Percentiles rank a stretch among this genome's conserved stretches.
Conservation (phyloP, 1,140 invertebrate genomes). For the Chrysoperla carnea region DNA sequence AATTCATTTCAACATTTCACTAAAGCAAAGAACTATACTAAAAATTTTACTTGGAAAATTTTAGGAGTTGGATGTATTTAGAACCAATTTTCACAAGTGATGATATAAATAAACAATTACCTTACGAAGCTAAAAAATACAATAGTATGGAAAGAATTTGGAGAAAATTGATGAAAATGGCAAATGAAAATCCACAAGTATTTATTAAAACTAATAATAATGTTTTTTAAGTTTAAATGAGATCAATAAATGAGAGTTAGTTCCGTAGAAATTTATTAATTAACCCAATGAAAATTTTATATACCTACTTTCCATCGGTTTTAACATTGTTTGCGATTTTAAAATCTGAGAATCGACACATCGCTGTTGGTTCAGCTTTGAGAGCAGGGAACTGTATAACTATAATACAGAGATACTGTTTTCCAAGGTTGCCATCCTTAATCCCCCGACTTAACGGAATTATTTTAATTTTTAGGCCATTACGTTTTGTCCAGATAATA, state of each 20-base stretch:
- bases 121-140: slow-evolving; percentile 58
- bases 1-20: too few species aligned
- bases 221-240: neutral
- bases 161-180: slow-evolving; percentile 52
- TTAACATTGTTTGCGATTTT: too few species aligned
- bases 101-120: slow-evolving; percentile 60
- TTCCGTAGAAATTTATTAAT: neutral
- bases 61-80: slow-evolving; percentile 63
- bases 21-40: too few species aligned
- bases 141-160: slow-evolving; percentile 58
- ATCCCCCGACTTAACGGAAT: too few species aligned
- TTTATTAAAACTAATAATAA: neutral
- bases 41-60: neutral
- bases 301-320: neutral
- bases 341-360: too few species aligned
- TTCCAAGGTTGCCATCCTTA: too few species aligned
- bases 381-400: too few species aligned
- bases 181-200: slow-evolving; percentile 46
- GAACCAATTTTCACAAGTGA: slow-evolving; percentile 72
- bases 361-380: too few species aligned
- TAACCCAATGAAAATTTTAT: neutral
- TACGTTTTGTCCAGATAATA: slow-evolving; percentile 32
- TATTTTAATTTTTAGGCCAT: too few species aligned
- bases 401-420: too few species aligned
- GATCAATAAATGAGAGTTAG: neutral